These are phyloP conservation scores for Branchipolynoe longqiensis DNA, from an alignment of 2,888 invertebrate genomes.

Conservation along the genomic window DNA sequence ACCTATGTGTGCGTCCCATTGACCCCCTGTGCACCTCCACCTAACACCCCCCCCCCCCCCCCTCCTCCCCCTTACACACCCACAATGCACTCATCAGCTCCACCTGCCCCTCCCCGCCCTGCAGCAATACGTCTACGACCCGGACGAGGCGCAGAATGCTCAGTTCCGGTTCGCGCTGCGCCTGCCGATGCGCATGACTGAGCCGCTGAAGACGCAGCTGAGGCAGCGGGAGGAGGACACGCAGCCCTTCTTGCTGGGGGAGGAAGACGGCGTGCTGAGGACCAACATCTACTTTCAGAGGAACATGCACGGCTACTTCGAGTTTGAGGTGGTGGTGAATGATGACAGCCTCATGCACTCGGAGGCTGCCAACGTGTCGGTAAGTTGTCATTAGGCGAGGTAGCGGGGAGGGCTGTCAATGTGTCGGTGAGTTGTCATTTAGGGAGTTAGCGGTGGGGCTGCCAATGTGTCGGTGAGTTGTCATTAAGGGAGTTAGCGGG, in stretches of 20 bases:
- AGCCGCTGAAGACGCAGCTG: conserved; percentile 66
- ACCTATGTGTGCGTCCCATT: no score
- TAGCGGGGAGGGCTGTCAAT: no score
- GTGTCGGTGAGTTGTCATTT: no score
- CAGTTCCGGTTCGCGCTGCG: conserved; percentile 68
- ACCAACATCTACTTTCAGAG: conserved; percentile 97
- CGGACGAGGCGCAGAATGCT: conserved; percentile 87
- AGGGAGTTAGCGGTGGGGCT: no score
- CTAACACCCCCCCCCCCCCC: no score
- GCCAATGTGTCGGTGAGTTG: no score
- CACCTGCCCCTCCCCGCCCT: background rate
- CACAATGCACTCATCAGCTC: background rate
- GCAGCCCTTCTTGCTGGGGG: conserved; percentile 73
- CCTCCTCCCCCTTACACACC: background rate
- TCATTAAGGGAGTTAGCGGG: no score
- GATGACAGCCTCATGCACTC: conserved; percentile 91
- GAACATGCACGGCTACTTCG: conserved; percentile 98
- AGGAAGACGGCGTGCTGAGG: conserved; percentile 84
- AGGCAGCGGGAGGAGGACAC: conserved; percentile 43
- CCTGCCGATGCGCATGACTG: conserved; percentile 66
- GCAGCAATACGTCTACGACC: conserved; percentile 86
- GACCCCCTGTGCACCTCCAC: no score
- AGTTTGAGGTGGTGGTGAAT: conserved; percentile 93
- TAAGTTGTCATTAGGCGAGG: no score
- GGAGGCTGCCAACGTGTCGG: conserved; percentile 91